These are phyloP conservation scores for Hanleya hanleyi DNA, from an alignment of 2,888 invertebrate species.

Conservation along the genomic window DNA sequence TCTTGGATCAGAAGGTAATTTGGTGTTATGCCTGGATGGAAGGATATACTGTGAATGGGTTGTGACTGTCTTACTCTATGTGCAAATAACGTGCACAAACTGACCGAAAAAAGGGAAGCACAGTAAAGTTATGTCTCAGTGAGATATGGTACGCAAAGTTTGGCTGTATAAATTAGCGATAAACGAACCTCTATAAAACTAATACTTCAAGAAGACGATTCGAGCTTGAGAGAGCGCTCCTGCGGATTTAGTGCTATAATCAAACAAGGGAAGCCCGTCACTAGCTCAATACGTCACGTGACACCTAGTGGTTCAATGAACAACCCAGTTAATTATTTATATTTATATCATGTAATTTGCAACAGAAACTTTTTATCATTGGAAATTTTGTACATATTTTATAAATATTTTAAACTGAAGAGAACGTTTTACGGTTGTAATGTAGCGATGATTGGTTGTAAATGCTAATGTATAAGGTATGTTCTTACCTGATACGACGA, in stretches of 20 bases:
- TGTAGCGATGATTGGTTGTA: conserved; percentile 1
- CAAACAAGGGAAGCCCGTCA: not conserved
- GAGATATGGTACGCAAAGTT: not conserved
- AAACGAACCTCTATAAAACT: too few species aligned
- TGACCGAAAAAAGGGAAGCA: too few species aligned
- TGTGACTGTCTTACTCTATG: too few species aligned
- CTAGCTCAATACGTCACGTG: conserved; percentile 6
- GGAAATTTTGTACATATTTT: conserved; percentile 10
- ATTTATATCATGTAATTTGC: not conserved
- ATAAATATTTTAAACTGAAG: conserved; percentile 6
- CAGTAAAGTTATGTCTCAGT: not conserved
- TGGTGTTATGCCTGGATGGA: too few species aligned
- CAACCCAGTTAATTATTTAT: not conserved
- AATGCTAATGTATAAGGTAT: not conserved
- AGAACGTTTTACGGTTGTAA: conserved; percentile 3
- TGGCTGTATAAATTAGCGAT: too few species aligned
- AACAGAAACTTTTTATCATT: not conserved
- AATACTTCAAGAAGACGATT: too few species aligned
- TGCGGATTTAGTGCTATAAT: conserved; percentile 3
- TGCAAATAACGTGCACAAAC: too few species aligned
- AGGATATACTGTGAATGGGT: too few species aligned
- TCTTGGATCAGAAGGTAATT: too few species aligned
- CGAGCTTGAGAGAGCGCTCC: too few species aligned
- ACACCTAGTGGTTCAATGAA: not conserved
- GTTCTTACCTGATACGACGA: too few species aligned